Evolutionary conservation across 2,888 invertebrate genomes (phyloP), one percentile per base, ranked within the genome.

Genomic region (Nesidiocoris tenuis): DNA sequence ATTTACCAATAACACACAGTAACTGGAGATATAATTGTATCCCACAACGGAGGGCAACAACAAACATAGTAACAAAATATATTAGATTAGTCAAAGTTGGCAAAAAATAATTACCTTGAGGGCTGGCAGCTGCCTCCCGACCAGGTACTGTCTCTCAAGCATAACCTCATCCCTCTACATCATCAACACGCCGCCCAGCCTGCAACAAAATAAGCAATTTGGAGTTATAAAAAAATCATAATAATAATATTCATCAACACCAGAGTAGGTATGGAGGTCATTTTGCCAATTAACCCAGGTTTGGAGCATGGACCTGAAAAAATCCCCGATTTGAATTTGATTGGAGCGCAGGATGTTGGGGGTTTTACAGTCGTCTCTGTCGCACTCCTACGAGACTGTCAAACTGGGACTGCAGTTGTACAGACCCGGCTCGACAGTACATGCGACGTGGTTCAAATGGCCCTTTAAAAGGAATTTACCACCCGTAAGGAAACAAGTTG

Each of bases 71-170:
- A n/a, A n/a, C n/a, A n/a, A n/a, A n/a, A n/a, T n/a, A n/a, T n/a
- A n/a, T n/a, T n/a, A n/a, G n/a, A n/a, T n/a, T n/a, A n/a, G n/a
- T n/a, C n/a, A n/a, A n/a, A n/a, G n/a, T n/a, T n/a, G n/a, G 39
- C 12, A 12, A 39, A 39, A 39, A 39, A 39, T 12, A 39, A 39
- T n/a, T n/a, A 39, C 39, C 65, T 70, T 75, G 55, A 75, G 75
- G 68, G 75, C 65, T 75, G 75, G 75, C 75, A 75, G 55, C 65
- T 75, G 75, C 75, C 75, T 75, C 68, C 68, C 68, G 19, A 75
- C 65, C 68, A 68, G 75, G 68, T 75, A 75, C 75, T 75, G 68
- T 75, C 75, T 68, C 67, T 75, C 75, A 75, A 75, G 75, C 75
- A 75, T 75, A 67, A 67, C 75, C 75, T 75, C 75, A 75, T 75